A percentile compares a stretch with the other conserved stretches of the same genome.
These are phyloP conservation scores for Oryzias sinensis DNA, from an alignment of 2,797 vertebrate species.

Conservation along the genomic window DNA sequence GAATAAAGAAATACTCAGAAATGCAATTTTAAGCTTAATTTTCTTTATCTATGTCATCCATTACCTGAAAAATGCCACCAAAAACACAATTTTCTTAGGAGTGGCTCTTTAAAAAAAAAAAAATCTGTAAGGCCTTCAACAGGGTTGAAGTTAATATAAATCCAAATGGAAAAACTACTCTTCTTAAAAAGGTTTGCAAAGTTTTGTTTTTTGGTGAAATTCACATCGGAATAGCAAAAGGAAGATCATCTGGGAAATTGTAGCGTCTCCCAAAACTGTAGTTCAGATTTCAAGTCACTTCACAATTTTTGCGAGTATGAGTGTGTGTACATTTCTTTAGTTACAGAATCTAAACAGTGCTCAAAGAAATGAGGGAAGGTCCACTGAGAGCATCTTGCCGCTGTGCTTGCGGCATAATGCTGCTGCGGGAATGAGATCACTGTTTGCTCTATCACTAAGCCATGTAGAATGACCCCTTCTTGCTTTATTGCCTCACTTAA, in stretches of 20 bases:
- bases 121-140: too few species aligned
- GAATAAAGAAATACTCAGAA: too few species aligned
- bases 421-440: slow-evolving; percentile 45
- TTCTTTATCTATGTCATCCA: too few species aligned
- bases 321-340: slow-evolving; percentile 29
- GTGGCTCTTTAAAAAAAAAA: too few species aligned
- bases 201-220: background rate
- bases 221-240: slow-evolving; percentile 8
- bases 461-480: slow-evolving; percentile 26
- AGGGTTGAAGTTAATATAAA: too few species aligned
- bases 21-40: too few species aligned
- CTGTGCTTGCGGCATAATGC: slow-evolving; percentile 38
- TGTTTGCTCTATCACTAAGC: slow-evolving; percentile 44
- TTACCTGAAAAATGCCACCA: too few species aligned
- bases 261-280: slow-evolving; percentile 8
- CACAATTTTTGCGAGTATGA: slow-evolving; percentile 1
- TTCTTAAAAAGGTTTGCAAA: too few species aligned
- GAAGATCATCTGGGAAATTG: background rate
- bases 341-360: slow-evolving; percentile 32
- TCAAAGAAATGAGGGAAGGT: slow-evolving; percentile 40
- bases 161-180: too few species aligned
- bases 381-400: slow-evolving; percentile 52
- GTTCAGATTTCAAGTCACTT: slow-evolving; percentile 17
- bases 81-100: too few species aligned
- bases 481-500: slow-evolving; percentile 34